A percentile compares a stretch with the other conserved stretches of the same genome.
Evolutionary conservation across 2,113 vertebrate genomes (phyloP).

Genomic region (Orycteropus afer): DNA sequence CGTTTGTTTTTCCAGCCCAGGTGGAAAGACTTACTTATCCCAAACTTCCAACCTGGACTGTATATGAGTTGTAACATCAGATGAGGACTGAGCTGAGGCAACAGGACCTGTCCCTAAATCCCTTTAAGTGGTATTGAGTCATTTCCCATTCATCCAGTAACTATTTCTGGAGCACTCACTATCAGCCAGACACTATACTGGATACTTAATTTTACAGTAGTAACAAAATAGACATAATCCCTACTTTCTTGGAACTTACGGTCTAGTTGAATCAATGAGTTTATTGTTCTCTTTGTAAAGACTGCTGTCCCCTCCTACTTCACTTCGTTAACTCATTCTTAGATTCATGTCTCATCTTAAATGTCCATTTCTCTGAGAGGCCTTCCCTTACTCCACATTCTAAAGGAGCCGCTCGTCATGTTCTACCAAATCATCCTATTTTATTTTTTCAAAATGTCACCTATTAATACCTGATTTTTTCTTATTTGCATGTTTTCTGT

Average conservation of each 20-base stretch:
- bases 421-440: constrained; percentile 24
- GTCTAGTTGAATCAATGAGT: not conserved
- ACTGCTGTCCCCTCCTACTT: constrained; percentile 26
- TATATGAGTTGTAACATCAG: constrained; percentile 34
- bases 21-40: not conserved
- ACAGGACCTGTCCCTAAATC: not conserved
- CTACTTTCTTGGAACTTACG: not conserved
- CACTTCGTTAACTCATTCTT: not conserved
- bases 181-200: not conserved
- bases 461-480: not conserved
- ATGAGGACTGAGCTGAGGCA: constrained; percentile 4
- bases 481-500: constrained; percentile 15
- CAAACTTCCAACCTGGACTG: not conserved
- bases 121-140: not conserved
- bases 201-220: not conserved
- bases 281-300: not conserved
- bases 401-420: not conserved
- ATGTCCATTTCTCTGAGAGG: not conserved
- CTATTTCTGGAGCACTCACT: not conserved
- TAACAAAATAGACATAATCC: not conserved
- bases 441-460: constrained; percentile 25
- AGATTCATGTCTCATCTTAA: constrained; percentile 1
- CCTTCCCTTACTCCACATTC: not conserved
- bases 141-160: constrained; percentile 18
- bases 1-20: not conserved